Base-by-base conservation (phyloP, 1,140 invertebrate genomes). In the Microplitis mediator region DNA sequence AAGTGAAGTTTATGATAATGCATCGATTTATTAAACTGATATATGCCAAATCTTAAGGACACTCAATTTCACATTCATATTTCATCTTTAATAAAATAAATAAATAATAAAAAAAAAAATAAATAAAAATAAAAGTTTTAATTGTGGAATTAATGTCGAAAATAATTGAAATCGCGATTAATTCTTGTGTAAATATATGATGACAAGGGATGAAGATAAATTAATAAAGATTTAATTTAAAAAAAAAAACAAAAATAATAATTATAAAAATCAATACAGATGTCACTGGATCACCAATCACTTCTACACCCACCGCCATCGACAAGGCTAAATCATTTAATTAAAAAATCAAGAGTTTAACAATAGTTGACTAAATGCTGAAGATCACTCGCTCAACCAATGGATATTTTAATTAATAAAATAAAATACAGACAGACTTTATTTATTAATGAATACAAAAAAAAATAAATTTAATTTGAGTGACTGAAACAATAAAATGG, bases 11-110 rank as follows among this genome's bases (percentile, higher is more conserved):
- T 4, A 68, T 45, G 52, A n/a, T 23, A 14, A 61, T 50, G 23
- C 54, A 68, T 61, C 39, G 64, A 45, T 60, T 63, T 23, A 69
- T 45, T 9, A 61, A 63, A 79, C 80, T 79, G 77, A 80, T 82
- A 79, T 82, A 86, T 84, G 84, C 85, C 85, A 86, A 86, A 86
- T 82, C 81, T 80, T 85, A 80, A 84, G 68, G 79, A 77, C 35
- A 82, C 80, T 80, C 78, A 80, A 78, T 75, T 79, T 79, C 78
- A 76, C 77, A 65, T 60, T 9, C 13, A 32, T 63, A 78, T 80
- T 73, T 81, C 79, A 77, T 81, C 81, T 77, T 80, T 63, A 67
- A 67, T 45, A 71, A 36, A 68, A 62, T 61, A 56, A 56, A 11
- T n/a, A 54, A 54, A 31, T 61, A 31, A 8, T 31, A 23, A 61